Base-by-base conservation (phyloP, 2,113 vertebrate genomes). In the Tupaia tana region DNA sequence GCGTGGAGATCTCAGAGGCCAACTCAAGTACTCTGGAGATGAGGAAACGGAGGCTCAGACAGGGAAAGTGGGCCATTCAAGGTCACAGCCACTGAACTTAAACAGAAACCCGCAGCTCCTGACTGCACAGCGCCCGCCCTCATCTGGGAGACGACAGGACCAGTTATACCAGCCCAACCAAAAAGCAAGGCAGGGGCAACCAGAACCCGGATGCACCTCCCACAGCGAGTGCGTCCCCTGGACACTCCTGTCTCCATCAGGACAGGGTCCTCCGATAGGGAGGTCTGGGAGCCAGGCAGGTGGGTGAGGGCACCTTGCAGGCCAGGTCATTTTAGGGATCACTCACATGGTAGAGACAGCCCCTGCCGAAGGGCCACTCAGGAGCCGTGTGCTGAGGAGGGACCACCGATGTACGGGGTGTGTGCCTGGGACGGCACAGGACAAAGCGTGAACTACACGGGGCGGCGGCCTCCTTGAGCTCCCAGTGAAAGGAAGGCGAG, bases 391-490 rank as follows among this genome's bases (percentile, higher is more conserved):
- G n/a, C 59, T 0, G 67, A 16, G 64, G 16, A 74, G 43, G 2
- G 71, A 11, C 10, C 1, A 7, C 7, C 0, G 2, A 13, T 0
- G 16, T 29, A 4, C 13, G 61, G 74, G 10, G 52, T 22, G 3
- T 14, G 9, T 34, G 31, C 67, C 63, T 15, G 43, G 16, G 11
- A 75, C 12, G 16, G 11, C 3, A 1, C 0, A 2, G 31, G 27
- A 31, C 2, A 25, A 54, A 34, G 2, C 18, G 61, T 2, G 56
- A 74, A 34, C 75, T 73, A 58, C 20, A 8, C 1, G 18, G 52
- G 7, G 1, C 18, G 79, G 70, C 54, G 18, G 29, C 31, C 1
- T 11, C 52, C 63, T 9, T 13, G 71, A 75, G 16, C 52, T 70
- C 69, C 34, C 77, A 19, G 14, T 9, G 43, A 15, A 64, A 7